Evolutionary conservation across 2,888 invertebrate species (phyloP), one percentile per base, ranked within the genome.

Genomic region (Agrotis clavis): DNA sequence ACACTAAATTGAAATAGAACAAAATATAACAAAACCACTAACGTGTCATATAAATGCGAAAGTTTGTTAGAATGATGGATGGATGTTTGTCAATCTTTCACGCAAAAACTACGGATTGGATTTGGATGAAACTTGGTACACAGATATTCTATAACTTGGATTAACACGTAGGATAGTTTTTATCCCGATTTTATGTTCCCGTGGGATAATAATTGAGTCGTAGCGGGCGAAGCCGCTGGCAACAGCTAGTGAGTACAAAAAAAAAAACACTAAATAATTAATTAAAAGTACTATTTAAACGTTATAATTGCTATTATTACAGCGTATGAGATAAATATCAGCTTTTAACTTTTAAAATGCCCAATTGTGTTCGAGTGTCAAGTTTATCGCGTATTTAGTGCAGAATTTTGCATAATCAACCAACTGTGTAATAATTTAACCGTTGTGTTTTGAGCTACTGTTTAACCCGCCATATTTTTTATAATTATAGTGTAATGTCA

Each of bases 391-490:
- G 74, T 80, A 84, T 83, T 79, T 86, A 79, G 77, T 77, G 82
- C 83, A 74, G 87, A 87, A 84, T 90, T 92, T 91, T 89, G 87
- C 92, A 90, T 90, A 92, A 72, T 79, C 78, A 93, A 89, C 92
- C 81, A 83, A 71, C 83, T 90, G 86, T 92, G 84, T 84, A 89
- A 89, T 68, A 81, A 71, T 79, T 56, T 18, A 71, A 74, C 54
- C 54, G 63, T 68, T 74, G 19, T 41, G n/a, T 62, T 71, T 56
- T 59, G 18, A 51, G 56, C 30, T 67, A 57, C 62, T 51, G 62
- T 60, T n/a, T 41, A 11, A 11, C 2, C 11, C 9, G 41, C 41
- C 41, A 41, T 41, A 9, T 41, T 11, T 41, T 35, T 7, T 35
- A n/a, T n/a, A n/a, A n/a, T 7, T 35, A 7, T 7, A 35, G 0